Base-by-base conservation (phyloP, 2,888 invertebrate species). In the Orchestes rusci region DNA sequence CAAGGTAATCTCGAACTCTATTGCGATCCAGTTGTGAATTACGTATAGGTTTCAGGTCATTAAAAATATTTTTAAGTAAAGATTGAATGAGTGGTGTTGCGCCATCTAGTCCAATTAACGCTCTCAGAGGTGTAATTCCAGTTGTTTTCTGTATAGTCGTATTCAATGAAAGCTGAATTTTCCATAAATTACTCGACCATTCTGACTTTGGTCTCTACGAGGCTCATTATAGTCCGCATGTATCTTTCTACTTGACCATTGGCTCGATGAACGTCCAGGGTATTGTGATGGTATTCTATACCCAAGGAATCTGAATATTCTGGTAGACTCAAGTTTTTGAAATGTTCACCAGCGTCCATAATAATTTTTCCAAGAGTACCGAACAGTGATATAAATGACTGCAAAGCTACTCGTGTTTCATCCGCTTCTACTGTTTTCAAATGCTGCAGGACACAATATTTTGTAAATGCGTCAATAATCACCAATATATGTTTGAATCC, bases 151-250 rank as follows among this genome's bases (percentile, higher is more conserved):
- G 32, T 4, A 32, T 32, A 5, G 32, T 32, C 10, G 32, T 13
- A 32, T 32, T 23, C 8, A 32, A 16, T 4, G 16, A 15, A 32
- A 32, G 32, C 10, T 32, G 7, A 4, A 32, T 32, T 32, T 5
- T 32, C 32, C 32, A 32, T 4, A 31, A 17, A 31, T n/a, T 30
- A 15, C 29, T 31, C 7, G 39, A 29, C 37, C 37, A 37, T 37
- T 37, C 37, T 37, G 27, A 39, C 32, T 34, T 39, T 16, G 5
- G 41, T 45, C 40, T 48, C 43, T 16, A 33, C 8, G 16, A 53
- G 35, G 39, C 52, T 52, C 41, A 43, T 52, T 7, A 54, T 51
- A 8, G 51, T 52, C 13, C 50, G 30, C 48, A 56, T 54, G 52
- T 32, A 32, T 4, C 46, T 30, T 29, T 52, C 51, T 3, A 53